Conservation (phyloP, 2,888 invertebrate species). For the Epinotia bilunana region DNA sequence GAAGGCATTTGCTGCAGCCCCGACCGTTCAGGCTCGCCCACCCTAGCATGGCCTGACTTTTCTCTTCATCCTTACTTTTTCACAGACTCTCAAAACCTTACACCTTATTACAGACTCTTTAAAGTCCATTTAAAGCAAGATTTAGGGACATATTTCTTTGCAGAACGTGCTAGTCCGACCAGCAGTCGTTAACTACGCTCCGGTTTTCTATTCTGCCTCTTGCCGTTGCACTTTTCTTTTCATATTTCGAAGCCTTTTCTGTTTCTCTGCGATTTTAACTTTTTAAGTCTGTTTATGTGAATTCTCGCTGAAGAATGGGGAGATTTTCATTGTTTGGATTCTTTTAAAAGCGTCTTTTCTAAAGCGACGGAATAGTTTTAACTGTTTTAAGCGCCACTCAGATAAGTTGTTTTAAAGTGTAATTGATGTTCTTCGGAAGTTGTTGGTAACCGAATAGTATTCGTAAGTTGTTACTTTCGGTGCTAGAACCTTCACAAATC, state of each 20-base stretch:
- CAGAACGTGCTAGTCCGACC: not conserved
- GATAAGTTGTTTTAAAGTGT: not conserved
- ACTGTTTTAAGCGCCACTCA: conserved; percentile 6
- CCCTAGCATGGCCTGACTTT: conserved; percentile 4
- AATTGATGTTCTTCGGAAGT: not conserved
- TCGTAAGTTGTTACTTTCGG: not conserved
- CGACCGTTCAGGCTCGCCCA: conserved; percentile 1
- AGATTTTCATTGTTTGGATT: conserved; percentile 15
- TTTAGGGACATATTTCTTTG: not conserved
- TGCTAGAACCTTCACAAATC: not conserved
- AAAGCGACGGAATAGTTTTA: conserved; percentile 12
- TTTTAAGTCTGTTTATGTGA: conserved; percentile 15
- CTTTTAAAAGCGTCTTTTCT: not conserved
- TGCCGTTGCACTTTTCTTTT: conserved; percentile 32
- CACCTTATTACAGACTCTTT: not conserved
- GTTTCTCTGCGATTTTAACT: conserved; percentile 18
- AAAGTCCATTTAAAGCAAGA: not conserved
- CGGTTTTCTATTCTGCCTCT: conserved; percentile 24
- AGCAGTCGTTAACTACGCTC: conserved; percentile 25
- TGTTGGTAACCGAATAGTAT: not conserved
- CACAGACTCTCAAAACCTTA: not conserved
- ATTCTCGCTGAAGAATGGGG: conserved; percentile 5
- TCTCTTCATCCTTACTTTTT: not conserved
- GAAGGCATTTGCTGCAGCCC: conserved; percentile 35
- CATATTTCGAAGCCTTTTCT: conserved; percentile 28